Conservation (phyloP, 2,888 invertebrate genomes). For the Acanthosepion esculentum region DNA sequence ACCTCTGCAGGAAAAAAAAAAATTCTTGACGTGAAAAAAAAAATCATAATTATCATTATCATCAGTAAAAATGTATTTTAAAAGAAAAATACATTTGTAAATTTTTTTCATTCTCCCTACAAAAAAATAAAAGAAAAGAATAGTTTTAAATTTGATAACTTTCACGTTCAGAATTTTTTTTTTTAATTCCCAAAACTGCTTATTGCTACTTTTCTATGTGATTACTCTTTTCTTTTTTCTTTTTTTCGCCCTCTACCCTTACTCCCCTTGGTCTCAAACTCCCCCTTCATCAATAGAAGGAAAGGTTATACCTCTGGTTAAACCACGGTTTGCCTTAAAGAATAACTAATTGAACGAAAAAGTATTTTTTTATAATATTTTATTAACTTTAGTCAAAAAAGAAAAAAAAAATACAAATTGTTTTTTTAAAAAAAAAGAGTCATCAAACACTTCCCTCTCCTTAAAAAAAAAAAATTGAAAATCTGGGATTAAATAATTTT, state of each 20-base stretch:
- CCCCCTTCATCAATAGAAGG: not conserved
- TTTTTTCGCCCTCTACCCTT: not conserved
- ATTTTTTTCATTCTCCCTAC: not conserved
- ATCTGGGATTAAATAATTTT: not conserved
- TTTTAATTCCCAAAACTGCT: not conserved
- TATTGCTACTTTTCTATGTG: not conserved
- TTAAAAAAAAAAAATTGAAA: not conserved
- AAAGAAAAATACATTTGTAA: not conserved
- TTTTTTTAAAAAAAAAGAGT: not conserved
- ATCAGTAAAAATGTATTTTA: too few species aligned
- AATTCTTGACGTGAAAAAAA: too few species aligned
- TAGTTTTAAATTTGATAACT: not conserved
- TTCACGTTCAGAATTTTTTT: not conserved
- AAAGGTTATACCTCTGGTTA: not conserved
- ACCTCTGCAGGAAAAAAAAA: too few species aligned
- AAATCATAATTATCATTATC: too few species aligned
- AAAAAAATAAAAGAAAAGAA: not conserved
- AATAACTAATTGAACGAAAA: not conserved
- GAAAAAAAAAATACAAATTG: slow-evolving; percentile 48
- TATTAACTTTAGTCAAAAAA: slow-evolving; percentile 48
- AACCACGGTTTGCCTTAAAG: slow-evolving; percentile 18
- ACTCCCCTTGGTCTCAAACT: not conserved
- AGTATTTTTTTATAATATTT: not conserved
- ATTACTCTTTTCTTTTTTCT: not conserved
- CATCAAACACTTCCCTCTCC: not conserved